Base-by-base conservation (phyloP, 2,113 vertebrate species). In the Myrmophylax atrothorax region DNA sequence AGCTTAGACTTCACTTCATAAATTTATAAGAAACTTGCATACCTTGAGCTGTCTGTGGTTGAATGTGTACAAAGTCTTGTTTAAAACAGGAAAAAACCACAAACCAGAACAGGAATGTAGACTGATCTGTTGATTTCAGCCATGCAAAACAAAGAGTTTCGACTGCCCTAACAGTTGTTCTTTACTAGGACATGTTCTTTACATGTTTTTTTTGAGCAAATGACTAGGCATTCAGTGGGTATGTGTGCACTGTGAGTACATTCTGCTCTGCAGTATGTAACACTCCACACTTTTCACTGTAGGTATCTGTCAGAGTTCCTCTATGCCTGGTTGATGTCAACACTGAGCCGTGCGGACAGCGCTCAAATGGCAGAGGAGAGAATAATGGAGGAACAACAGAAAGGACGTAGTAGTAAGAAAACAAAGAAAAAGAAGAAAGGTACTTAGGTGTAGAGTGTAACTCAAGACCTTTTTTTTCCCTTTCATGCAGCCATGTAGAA, bases 401-500 rank as follows among this genome's bases (percentile, higher is more conserved):
- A 99, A 97, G 99, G 99, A 38, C 99, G 99, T 14, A 99, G 99
- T 92, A 99, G 99, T 97, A 99, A 99, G 97, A 99, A 99, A 97
- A 98, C 98, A 38, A 99, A 99, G 98, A 99, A 99, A 97, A 99
- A 99, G 98, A 99, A 99, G 96, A 99, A 99, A 98, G 99, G 99
- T 99, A 96, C 38, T n/a, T 63, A 23, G 29, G 3, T 68, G 47
- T 89, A 31, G 29, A 53, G 19, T 56, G 15, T 52, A 66, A 90
- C 37, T 90, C 6, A 2, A 15, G 29, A 14, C 5, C 5, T 52
- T 26, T 40, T 59, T 25, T 20, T 18, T 0, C 7, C 20, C 18
- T 28, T 59, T 66, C n/a, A 9, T 68, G 11, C 46, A 84, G 40
- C 29, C 7, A 4, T 26, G 42, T 81, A 75, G 47, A 84, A 74